Conservation (phyloP, 2,888 invertebrate genomes). For the Nineta flava region DNA sequence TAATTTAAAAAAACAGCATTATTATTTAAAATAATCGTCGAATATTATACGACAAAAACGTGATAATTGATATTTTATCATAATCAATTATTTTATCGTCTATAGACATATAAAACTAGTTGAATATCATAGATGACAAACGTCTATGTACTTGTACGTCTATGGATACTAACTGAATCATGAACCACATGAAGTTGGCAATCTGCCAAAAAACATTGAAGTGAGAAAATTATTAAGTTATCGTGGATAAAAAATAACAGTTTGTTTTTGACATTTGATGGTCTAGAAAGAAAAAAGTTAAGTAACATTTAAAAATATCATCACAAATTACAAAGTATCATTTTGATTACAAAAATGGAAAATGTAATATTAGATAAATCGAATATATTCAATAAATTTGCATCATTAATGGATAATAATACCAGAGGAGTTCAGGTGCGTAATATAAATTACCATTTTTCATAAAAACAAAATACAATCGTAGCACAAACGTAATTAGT, state of each 20-base stretch:
- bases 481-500: background rate
- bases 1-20: too few species aligned
- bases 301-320: background rate
- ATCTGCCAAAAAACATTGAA: background rate
- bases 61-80: too few species aligned
- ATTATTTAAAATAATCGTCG: too few species aligned
- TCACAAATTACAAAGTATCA: background rate
- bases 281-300: background rate
- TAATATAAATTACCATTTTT: constrained; percentile 6
- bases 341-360: background rate
- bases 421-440: constrained; percentile 26
- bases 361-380: constrained; percentile 13
- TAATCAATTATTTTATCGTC: too few species aligned
- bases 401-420: constrained; percentile 23
- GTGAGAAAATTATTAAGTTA: too few species aligned
- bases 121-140: too few species aligned
- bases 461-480: constrained; percentile 8
- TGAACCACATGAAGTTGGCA: background rate
- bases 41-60: too few species aligned
- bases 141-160: too few species aligned
- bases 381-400: constrained; percentile 19
- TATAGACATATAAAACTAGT: too few species aligned
- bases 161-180: too few species aligned
- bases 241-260: background rate
- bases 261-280: background rate